phyloP scores from a whole-genome alignment of 1,140 invertebrate genomes.

The Cyphomyrmex costatus region DNA sequence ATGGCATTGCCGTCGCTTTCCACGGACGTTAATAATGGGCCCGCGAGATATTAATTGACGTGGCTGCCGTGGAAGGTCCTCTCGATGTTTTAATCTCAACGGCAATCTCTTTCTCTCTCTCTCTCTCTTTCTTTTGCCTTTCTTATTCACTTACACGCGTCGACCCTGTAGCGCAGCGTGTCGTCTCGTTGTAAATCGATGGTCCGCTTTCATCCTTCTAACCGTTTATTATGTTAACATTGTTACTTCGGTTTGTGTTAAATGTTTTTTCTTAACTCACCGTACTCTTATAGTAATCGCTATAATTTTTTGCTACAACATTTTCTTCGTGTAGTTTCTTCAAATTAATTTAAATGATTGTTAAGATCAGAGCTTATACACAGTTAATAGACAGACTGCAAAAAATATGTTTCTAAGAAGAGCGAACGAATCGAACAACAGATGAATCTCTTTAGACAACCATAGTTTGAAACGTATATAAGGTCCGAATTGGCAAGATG shows the following conservation, averaged over 20 bases:
- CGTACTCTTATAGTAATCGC: not conserved
- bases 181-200: conserved; percentile 40
- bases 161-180: conserved; percentile 30
- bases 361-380: not conserved
- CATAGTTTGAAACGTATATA: not conserved
- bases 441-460: not conserved
- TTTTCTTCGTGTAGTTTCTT: not conserved
- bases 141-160: conserved; percentile 3
- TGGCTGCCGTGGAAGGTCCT: conserved; percentile 68
- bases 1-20: conserved; percentile 69
- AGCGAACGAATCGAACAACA: not conserved
- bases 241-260: conserved; percentile 5
- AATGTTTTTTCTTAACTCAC: not conserved
- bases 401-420: not conserved
- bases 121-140: not conserved
- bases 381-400: not conserved
- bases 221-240: conserved; percentile 30
- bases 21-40: conserved; percentile 78
- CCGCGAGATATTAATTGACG: conserved; percentile 76
- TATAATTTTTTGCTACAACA: not conserved
- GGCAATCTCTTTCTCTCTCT: not conserved
- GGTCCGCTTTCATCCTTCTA: conserved; percentile 5
- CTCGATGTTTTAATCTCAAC: conserved; percentile 68
- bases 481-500: conserved; percentile 14
- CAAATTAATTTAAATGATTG: conserved; percentile 15